Evolutionary conservation across 2,113 vertebrate species (phyloP), one percentile per base, ranked within the genome.

Genomic region (Phaethon lepturus): DNA sequence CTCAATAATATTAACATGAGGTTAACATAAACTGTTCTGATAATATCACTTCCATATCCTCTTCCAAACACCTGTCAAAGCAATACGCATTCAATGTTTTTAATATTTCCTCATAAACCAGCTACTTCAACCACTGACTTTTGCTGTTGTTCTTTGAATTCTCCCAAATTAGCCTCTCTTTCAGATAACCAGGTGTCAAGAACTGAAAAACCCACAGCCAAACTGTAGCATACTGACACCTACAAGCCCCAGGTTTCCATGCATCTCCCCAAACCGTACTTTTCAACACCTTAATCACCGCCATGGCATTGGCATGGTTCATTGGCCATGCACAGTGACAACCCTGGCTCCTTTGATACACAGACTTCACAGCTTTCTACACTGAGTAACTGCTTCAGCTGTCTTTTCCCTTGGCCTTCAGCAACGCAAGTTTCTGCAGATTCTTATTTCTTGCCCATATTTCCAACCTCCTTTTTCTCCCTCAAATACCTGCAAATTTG

Each of bases 1-100:
- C 26, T 94, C 84, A 58, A n/a, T 50, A 93, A 90, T 73, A 95
- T 77, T 40, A 87, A 33, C 24, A 10, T 49, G n/a, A 82, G 63
- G 17, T 78, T 81, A 95, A 67, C 40, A 84, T 64, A 80, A 88
- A 69, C 63, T 91, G 33, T 67, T 88, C 33, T 69, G 56, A 67
- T 89, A 40, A 55, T 9, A 82, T 18, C 56, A 40, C 69, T 96
- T 95, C 95, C 73, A 47, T 68, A 83, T 80, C 83, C 69, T 71
- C 94, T 79, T 85, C 84, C 53, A 60, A 96, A 95, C 91, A 96
- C 88, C 95, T 97, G 95, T 40, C 80, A 86, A 76, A 90, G 53
- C 49, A 95, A 82, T 6, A 59, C 0, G 1, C 14, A 20, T 49
- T 68, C 49, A 66, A 72, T 25, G 31, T 67, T 92, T 93, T 58